Percentiles rank a stretch among this genome's conserved stretches.
Evolutionary conservation across 2,113 vertebrate genomes (phyloP).

Genomic region (Elgaria multicarinata): DNA sequence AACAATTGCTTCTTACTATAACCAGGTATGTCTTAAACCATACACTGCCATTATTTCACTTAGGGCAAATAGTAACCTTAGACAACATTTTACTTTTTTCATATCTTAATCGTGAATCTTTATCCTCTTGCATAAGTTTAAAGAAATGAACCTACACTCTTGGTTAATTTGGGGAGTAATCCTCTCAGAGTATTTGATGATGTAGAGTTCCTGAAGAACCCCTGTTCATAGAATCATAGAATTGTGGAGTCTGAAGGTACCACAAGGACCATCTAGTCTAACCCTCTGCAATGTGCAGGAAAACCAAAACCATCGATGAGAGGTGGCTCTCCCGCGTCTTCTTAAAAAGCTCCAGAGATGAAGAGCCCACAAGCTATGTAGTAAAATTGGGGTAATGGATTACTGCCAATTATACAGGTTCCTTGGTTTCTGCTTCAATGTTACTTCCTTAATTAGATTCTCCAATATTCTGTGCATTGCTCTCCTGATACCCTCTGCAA

Average conservation of each 20-base stretch:
- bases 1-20: not conserved
- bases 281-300: too few species aligned
- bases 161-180: too few species aligned
- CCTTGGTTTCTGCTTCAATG: not conserved
- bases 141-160: too few species aligned
- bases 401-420: not conserved
- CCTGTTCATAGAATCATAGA: too few species aligned
- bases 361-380: too few species aligned
- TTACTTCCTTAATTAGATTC: not conserved
- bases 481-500: slow-evolving; percentile 4
- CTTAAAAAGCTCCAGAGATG: too few species aligned
- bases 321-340: too few species aligned
- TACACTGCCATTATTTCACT: not conserved
- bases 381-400: not conserved
- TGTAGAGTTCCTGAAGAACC: not conserved
- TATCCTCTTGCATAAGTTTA: too few species aligned
- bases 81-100: not conserved
- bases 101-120: not conserved
- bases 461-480: slow-evolving; percentile 7
- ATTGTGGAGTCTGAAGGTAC: too few species aligned
- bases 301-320: too few species aligned
- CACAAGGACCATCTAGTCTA: too few species aligned
- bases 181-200: too few species aligned
- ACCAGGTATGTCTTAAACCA: not conserved
- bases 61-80: not conserved